Evolutionary conservation across 2,797 vertebrate genomes (phyloP), one percentile per base, ranked within the genome.

Genomic region (Phoebastria nigripes): DNA sequence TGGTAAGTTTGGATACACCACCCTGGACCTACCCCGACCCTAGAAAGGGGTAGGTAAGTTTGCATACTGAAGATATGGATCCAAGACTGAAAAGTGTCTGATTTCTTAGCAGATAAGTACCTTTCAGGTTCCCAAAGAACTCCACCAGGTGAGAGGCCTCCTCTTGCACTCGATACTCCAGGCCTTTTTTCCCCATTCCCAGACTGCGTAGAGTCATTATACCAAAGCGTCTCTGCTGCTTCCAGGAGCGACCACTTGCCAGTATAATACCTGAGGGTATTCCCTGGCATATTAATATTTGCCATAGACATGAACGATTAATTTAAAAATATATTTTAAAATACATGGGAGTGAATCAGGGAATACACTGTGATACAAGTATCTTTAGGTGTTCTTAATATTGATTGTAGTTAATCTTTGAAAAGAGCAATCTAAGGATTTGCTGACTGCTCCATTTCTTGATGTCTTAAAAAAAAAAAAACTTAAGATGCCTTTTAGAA

Each of bases 181-280:
- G 70, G 24, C 58, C 94, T 86, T 89, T 98, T 71, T 97, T 98
- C 28, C 97, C 97, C 96, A 98, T 91, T 35, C 97, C 97, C 85
- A 98, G 89, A 35, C 65, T 97, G 39, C 93, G 49, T 41, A 98
- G 87, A 63, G 95, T 92, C 78, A 37, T 96, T 79, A 97, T 84
- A 44, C 94, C 82, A 88, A 98, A 98, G 52, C 80, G 85, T 14
- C 96, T 94, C 33, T 90, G 97, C 69, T 97, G 96, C 77, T 97
- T 98, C 98, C 97, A 98, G 11, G 1, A 74, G 41, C 37, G 78
- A 42, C 98, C 97, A 33, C 37, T 97, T 58, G 97, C 91, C 47
- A 95, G 72, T 41, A 91, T 12, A 80, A 97, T 59, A 70, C 97
- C 97, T 98, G 76, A 74, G 44, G 44, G 66, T 12, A 42, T 89